These are phyloP conservation scores for Gymnodraco acuticeps DNA, from an alignment of 2,797 vertebrate genomes.

Conservation along the genomic window DNA sequence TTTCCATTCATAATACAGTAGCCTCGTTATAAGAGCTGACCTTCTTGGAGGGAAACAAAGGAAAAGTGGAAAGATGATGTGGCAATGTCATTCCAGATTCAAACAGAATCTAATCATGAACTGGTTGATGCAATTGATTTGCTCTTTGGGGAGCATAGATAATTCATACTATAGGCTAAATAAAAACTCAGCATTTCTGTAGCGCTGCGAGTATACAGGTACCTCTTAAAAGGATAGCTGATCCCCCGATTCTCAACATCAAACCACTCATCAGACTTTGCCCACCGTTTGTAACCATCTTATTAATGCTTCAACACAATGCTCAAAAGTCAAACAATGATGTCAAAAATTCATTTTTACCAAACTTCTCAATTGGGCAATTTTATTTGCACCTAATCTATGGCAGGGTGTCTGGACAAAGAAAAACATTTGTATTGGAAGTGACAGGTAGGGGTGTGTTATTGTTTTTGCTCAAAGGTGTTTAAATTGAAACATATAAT, in stretches of 20 bases:
- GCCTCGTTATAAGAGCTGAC: conserved; percentile 55
- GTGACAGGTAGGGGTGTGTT: neutral
- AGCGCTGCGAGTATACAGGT: neutral
- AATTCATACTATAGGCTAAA: conserved; percentile 22
- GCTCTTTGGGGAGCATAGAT: conserved; percentile 19
- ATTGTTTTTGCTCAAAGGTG: neutral
- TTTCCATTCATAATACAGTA: conserved; percentile 66
- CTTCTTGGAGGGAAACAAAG: conserved; percentile 72
- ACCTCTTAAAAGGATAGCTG: neutral
- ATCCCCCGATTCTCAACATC: neutral
- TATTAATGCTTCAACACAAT: neutral
- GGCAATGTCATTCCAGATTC: conserved; percentile 22
- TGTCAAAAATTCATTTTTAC: neutral
- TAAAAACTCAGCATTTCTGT: neutral
- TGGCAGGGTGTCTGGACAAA: neutral
- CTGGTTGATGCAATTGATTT: conserved; percentile 26
- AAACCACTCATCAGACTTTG: neutral
- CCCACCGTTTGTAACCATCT: neutral
- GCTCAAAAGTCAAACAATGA: neutral
- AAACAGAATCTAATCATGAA: conserved; percentile 44
- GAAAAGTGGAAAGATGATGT: conserved; percentile 23
- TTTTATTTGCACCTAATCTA: neutral
- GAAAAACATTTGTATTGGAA: neutral
- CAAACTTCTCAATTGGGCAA: neutral
- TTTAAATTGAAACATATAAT: no score